phyloP scores from a whole-genome alignment of 2,888 invertebrate genomes.

The Thymelicus sylvestris region DNA sequence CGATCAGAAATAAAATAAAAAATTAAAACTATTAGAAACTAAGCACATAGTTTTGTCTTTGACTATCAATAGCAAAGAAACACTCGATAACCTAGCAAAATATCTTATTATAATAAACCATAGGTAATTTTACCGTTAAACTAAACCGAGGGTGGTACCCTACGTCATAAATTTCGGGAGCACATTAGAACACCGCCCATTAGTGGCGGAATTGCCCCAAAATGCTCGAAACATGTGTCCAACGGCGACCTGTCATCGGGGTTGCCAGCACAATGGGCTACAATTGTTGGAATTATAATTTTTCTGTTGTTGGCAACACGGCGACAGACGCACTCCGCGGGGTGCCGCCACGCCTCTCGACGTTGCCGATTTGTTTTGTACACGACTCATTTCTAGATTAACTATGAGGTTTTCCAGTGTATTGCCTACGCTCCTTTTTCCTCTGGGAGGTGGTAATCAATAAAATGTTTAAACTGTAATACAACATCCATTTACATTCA shows the following conservation, averaged over 20 bases:
- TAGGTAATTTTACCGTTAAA: conserved; percentile 65
- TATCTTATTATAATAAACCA: conserved; percentile 33
- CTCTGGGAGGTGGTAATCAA: conserved; percentile 42
- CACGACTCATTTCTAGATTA: conserved; percentile 69
- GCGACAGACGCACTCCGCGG: conserved; percentile 82
- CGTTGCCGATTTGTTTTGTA: conserved; percentile 79
- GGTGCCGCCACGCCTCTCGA: conserved; percentile 75
- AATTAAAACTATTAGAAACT: too few relatives aligned
- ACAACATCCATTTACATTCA: too few relatives aligned
- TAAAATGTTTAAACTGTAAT: too few relatives aligned
- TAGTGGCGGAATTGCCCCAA: conserved; percentile 80
- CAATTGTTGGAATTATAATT: conserved; percentile 72
- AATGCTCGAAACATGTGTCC: conserved; percentile 83
- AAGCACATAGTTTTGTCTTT: too few relatives aligned
- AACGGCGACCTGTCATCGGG: conserved; percentile 82
- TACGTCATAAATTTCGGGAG: conserved; percentile 71
- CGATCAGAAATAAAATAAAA: too few relatives aligned
- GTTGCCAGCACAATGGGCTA: conserved; percentile 72
- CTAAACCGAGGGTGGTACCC: conserved; percentile 62
- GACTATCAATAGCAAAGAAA: too few relatives aligned
- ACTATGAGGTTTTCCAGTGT: neutral
- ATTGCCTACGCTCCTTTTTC: conserved; percentile 27
- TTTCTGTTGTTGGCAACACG: conserved; percentile 78
- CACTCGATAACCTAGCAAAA: neutral
- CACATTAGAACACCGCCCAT: conserved; percentile 81